Evolutionary conservation across 2,113 vertebrate genomes (phyloP), one percentile per base, ranked within the genome.

Genomic region (Rhea americana): DNA sequence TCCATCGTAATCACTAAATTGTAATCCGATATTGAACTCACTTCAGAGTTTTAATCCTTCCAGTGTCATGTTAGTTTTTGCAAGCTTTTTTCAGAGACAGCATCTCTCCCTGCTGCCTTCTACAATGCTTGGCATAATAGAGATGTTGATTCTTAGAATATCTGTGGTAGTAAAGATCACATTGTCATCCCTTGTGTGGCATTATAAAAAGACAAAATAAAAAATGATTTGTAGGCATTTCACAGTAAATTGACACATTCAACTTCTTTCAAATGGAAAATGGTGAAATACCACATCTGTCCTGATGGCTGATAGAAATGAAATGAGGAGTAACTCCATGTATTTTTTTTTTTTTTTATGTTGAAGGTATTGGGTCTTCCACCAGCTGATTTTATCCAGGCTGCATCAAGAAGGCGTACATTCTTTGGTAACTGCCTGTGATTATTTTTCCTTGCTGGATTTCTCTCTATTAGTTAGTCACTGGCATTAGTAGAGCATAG

Each of bases 301-400:
- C 47, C 20, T 48, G 32, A 35, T 61, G 45, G 11, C 14, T 66
- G n/a, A 70, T 82, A 17, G 48, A 50, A 50, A 47, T 62, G 72
- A 93, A 91, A 91, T 59, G 39, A 85, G 35, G 79, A 80, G 15
- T 86, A 89, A 95, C 15, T 70, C 20, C 48, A 16, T 82, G 0
- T 21, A n/a, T n/a, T n/a, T n/a, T n/a, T n/a, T n/a, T n/a, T 21
- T n/a, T 87, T 47, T 92, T 90, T 75, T 84, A 0, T 96, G 35
- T 95, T 93, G n/a, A 95, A 99, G 99, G 98, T 99, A 71, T 93
- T 99, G 92, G 99, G 99, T 82, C 96, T 99, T 96, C 99, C 99
- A 67, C 98, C 99, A 55, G 95, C 97, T 87, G 98, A 97, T 90
- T 98, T 99, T 94, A 97, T 99, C 85, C 98, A 99, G 97, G 98